Conservation (phyloP, 1,140 invertebrate genomes). For the Drosophila sucinea region DNA sequence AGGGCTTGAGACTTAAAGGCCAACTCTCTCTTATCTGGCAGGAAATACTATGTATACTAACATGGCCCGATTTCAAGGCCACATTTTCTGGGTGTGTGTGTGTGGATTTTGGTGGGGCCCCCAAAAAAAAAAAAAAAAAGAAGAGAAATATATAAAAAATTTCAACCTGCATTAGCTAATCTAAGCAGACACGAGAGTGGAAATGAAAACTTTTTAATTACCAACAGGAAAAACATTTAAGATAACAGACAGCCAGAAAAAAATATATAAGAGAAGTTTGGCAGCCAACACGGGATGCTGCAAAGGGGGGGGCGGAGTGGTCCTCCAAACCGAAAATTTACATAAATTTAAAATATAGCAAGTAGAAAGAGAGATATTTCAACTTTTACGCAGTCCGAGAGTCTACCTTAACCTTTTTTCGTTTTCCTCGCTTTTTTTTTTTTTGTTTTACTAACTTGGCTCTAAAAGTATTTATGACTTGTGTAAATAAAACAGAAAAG, state of each 20-base stretch:
- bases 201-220: conserved; percentile 60
- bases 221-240: conserved; percentile 62
- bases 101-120: too few species aligned
- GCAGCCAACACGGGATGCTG: conserved; percentile 11
- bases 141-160: neutral
- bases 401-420: conserved; percentile 26
- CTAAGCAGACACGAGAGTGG: conserved; percentile 37
- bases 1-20: too few species aligned
- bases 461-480: conserved; percentile 72
- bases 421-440: conserved; percentile 1
- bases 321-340: conserved; percentile 34
- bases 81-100: too few species aligned
- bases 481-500: conserved; percentile 54
- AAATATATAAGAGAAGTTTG: conserved; percentile 9
- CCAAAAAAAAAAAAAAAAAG: too few species aligned
- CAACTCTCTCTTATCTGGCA: too few species aligned
- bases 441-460: conserved; percentile 13
- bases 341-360: conserved; percentile 77
- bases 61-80: too few species aligned
- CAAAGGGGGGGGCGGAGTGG: neutral
- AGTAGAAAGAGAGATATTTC: neutral
- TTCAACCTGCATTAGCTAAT: conserved; percentile 67
- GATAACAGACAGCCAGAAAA: conserved; percentile 36
- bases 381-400: conserved; percentile 22
- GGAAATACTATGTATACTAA: too few species aligned